A percentile compares a stretch with the other conserved stretches of the same genome.
phyloP scores from a whole-genome alignment of 1,140 invertebrate species.

The Probaryconus sp. region DNA sequence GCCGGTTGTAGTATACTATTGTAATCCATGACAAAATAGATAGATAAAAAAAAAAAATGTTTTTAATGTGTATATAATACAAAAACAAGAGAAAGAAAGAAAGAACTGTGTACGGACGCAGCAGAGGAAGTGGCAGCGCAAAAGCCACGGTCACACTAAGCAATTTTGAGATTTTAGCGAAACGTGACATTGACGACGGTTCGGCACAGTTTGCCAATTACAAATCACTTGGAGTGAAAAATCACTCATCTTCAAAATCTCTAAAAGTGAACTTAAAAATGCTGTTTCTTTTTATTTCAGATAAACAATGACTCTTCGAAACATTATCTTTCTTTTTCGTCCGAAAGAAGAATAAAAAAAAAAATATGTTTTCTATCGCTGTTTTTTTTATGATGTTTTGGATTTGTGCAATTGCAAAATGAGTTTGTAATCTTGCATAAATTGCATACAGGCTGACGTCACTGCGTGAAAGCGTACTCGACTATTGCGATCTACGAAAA shows the following conservation, averaged over 20 bases:
- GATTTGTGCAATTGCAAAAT: slow-evolving; percentile 2
- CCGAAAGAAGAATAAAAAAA: too few relatives aligned
- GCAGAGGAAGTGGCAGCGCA: slow-evolving; percentile 44
- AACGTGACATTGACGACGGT: slow-evolving; percentile 60
- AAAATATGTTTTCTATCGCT: too few relatives aligned
- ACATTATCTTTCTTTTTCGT: slow-evolving; percentile 6
- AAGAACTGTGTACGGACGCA: slow-evolving; percentile 1
- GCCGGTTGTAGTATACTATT: slow-evolving; percentile 40
- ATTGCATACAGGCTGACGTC: slow-evolving; percentile 47
- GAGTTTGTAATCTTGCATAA: slow-evolving; percentile 9
- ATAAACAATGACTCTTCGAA: slow-evolving; percentile 3
- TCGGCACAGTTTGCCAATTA: slow-evolving; percentile 54
- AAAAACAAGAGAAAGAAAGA: background rate
- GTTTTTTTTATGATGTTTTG: too few relatives aligned
- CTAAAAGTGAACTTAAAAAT: too few relatives aligned
- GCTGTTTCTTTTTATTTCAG: slow-evolving; percentile 2
- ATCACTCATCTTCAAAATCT: slow-evolving; percentile 9
- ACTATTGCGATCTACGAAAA: slow-evolving; percentile 55
- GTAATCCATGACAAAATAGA: too few relatives aligned
- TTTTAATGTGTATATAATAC: background rate
- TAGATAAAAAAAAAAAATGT: background rate
- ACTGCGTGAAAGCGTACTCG: slow-evolving; percentile 42
- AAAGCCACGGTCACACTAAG: slow-evolving; percentile 51
- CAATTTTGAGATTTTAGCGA: slow-evolving; percentile 40
- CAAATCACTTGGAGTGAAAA: slow-evolving; percentile 37